phyloP scores from a whole-genome alignment of 2,113 vertebrate genomes.

The Callochromis pleurospilus region DNA sequence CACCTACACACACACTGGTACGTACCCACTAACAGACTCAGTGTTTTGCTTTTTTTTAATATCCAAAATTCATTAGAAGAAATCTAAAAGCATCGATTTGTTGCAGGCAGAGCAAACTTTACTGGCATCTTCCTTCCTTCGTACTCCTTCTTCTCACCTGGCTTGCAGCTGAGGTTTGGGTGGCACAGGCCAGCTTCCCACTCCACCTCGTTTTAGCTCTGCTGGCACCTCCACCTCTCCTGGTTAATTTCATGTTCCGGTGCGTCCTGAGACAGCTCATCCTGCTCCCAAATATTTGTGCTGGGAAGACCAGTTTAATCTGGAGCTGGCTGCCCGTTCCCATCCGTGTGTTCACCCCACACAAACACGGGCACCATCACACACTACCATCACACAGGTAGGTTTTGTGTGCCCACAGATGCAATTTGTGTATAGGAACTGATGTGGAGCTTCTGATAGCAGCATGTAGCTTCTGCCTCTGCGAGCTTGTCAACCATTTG shows the following conservation, averaged over 20 bases:
- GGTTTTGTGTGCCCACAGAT: neutral
- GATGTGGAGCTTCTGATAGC: neutral
- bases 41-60: neutral
- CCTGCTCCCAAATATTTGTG: constrained; percentile 74
- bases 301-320: constrained; percentile 57
- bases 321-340: constrained; percentile 37
- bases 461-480: neutral
- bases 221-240: constrained; percentile 43
- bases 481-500: constrained; percentile 11
- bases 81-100: constrained; percentile 22
- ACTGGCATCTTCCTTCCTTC: neutral
- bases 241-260: constrained; percentile 75
- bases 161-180: neutral
- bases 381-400: neutral
- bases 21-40: neutral
- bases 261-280: constrained; percentile 70
- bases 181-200: neutral
- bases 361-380: neutral
- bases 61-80: constrained; percentile 20
- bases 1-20: constrained; percentile 15
- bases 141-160: neutral
- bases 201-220: neutral
- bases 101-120: neutral
- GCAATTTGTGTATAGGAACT: constrained; percentile 14
- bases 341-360: neutral